phyloP scores from a whole-genome alignment of 2,113 vertebrate species.

The Callopanchax toddi region DNA sequence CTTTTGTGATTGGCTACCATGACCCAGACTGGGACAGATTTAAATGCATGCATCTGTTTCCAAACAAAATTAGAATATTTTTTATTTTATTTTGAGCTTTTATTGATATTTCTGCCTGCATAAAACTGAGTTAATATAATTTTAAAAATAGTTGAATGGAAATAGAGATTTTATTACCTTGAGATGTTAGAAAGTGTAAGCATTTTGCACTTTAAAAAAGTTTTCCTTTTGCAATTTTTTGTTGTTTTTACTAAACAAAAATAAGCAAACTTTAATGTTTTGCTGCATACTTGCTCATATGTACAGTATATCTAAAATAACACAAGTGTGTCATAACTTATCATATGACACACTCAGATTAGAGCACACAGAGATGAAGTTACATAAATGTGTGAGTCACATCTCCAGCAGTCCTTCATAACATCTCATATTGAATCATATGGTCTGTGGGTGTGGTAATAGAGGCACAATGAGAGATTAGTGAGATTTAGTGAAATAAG shows the following conservation, averaged over 20 bases:
- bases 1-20: slow-evolving; percentile 73
- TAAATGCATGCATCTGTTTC: slow-evolving; percentile 13
- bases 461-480: neutral
- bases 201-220: too few relatives aligned
- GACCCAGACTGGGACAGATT: slow-evolving; percentile 49
- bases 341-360: slow-evolving; percentile 3
- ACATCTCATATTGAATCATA: slow-evolving; percentile 19
- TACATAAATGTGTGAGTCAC: slow-evolving; percentile 48
- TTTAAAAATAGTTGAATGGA: too few relatives aligned
- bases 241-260: too few relatives aligned
- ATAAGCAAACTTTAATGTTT: too few relatives aligned
- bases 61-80: slow-evolving; percentile 3
- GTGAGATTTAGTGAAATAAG: slow-evolving; percentile 23
- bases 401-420: neutral
- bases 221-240: too few relatives aligned
- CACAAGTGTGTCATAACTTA: neutral
- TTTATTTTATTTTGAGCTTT: neutral
- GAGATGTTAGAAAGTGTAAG: too few relatives aligned
- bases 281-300: neutral
- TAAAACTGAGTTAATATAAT: neutral
- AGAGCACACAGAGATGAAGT: slow-evolving; percentile 18
- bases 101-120: neutral
- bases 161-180: too few relatives aligned
- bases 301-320: neutral
- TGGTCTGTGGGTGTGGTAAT: neutral